Evolutionary conservation across 2,797 vertebrate species (phyloP).

Genomic region (Halcyon badia): DNA sequence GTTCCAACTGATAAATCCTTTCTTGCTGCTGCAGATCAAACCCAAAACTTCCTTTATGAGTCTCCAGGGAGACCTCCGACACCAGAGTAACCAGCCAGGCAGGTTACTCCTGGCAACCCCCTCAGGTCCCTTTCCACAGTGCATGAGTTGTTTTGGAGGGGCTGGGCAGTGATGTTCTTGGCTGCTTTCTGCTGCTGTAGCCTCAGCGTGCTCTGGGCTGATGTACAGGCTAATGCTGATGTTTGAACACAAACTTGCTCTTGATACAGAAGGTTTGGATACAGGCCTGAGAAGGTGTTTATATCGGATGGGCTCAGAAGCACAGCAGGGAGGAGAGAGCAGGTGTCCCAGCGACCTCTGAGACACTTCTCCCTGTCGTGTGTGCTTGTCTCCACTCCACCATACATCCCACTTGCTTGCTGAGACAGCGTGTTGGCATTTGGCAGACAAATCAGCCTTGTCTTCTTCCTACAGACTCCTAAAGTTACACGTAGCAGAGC

Average conservation of each 20-base stretch:
- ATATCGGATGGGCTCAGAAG: not conserved
- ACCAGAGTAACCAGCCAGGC: not conserved
- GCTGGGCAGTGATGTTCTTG: not conserved
- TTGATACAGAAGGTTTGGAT: not conserved
- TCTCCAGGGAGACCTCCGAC: not conserved
- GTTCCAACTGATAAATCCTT: not conserved
- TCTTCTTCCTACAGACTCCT: not conserved
- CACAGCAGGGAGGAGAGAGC: not conserved
- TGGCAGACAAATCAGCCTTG: not conserved
- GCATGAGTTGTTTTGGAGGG: accelerated
- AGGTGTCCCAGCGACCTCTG: not conserved
- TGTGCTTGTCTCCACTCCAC: accelerated
- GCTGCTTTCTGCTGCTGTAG: too few relatives aligned
- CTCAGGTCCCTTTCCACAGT: not conserved
- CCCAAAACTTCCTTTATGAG: not conserved
- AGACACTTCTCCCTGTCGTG: too few relatives aligned
- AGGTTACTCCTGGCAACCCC: not conserved
- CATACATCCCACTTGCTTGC: not conserved
- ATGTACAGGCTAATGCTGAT: accelerated
- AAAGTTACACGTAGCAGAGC: not conserved
- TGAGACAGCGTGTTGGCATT: not conserved
- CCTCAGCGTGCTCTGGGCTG: not conserved
- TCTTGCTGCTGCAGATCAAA: not conserved
- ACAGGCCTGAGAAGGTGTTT: not conserved
- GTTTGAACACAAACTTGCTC: not conserved